phyloP scores from a whole-genome alignment of 2,888 invertebrate genomes.

The Leistus spinibarbis region DNA sequence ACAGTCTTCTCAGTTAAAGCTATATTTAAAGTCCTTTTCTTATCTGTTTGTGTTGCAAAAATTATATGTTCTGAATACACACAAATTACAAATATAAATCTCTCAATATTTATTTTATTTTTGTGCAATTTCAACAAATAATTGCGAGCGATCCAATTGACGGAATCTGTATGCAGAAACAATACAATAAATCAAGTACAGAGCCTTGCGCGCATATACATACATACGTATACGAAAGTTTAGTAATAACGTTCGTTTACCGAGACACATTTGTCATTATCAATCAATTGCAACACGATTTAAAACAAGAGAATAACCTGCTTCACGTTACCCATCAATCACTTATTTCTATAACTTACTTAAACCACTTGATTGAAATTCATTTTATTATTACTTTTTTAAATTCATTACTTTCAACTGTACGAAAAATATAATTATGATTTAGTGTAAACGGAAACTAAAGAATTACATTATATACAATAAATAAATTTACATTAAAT shows the following conservation, averaged over 20 bases:
- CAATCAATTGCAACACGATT: conserved; percentile 15
- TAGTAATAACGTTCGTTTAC: neutral
- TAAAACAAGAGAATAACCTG: neutral
- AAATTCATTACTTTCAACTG: neutral
- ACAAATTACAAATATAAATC: neutral
- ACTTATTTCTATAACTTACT: neutral
- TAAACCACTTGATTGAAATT: neutral
- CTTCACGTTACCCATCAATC: neutral
- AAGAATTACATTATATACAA: too few species aligned
- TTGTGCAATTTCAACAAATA: neutral
- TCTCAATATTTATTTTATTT: neutral
- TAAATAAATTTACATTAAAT: too few species aligned
- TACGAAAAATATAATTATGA: too few species aligned
- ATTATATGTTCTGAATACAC: neutral
- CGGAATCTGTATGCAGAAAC: conserved; percentile 20
- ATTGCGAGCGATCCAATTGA: conserved; percentile 24
- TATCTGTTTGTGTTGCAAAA: neutral
- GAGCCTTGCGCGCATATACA: too few species aligned
- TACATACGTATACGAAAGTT: neutral
- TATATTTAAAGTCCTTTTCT: neutral
- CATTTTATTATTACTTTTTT: neutral
- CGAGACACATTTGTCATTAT: conserved; percentile 32
- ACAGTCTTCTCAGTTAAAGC: neutral
- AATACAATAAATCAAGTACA: conserved; percentile 33
- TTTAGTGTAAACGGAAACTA: too few species aligned